Evolutionary conservation across 2,888 invertebrate species (phyloP).

Genomic region (Tenthredo distinguenda): DNA sequence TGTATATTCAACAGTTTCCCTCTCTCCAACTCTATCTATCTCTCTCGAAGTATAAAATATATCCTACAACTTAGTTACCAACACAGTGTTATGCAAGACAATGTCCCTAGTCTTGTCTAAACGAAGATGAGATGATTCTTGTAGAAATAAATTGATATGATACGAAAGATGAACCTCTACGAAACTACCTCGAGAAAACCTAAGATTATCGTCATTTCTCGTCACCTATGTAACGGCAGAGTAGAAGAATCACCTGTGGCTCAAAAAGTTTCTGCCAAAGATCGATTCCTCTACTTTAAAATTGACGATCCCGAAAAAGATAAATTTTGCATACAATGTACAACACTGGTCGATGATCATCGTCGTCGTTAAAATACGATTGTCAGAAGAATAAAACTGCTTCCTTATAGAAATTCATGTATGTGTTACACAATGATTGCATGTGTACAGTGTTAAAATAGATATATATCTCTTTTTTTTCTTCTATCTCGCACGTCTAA

Average conservation of each 20-base stretch:
- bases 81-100: neutral
- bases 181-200: neutral
- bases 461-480: neutral
- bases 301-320: neutral
- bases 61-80: neutral
- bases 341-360: neutral
- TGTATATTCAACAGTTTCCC: neutral
- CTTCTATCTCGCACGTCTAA: neutral
- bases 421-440: neutral
- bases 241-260: neutral
- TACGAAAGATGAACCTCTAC: neutral
- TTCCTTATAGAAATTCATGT: neutral
- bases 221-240: neutral
- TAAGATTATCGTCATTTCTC: neutral
- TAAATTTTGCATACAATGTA: neutral
- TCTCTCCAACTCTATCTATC: neutral
- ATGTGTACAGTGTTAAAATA: conserved; percentile 8
- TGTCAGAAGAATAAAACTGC: conserved; percentile 3
- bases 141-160: neutral
- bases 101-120: neutral
- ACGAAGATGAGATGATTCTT: neutral
- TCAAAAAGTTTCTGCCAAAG: neutral
- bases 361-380: neutral
- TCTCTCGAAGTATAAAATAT: conserved; percentile 6
- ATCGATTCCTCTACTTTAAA: neutral